Percentiles rank a stretch among this genome's conserved stretches.
Evolutionary conservation across 1,140 invertebrate genomes (phyloP).

Genomic region (Popillia japonica): DNA sequence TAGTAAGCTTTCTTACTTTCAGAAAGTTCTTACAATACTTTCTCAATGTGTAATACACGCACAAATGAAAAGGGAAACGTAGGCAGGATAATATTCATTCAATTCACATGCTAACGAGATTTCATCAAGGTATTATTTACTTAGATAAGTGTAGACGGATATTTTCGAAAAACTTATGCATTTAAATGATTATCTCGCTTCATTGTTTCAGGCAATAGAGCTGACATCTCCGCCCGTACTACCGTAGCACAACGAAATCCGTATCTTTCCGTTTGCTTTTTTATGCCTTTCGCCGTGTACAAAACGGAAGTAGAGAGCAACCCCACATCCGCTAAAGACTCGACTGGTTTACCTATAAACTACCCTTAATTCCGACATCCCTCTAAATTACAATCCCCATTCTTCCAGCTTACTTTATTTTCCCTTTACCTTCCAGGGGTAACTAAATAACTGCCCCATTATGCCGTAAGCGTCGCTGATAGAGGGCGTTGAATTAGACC

Average conservation of each 20-base stretch:
- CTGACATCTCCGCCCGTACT: background rate
- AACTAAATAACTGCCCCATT: slow-evolving; percentile 62
- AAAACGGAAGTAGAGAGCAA: slow-evolving; percentile 32
- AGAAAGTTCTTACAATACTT: no score
- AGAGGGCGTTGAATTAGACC: slow-evolving; percentile 46
- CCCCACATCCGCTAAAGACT: slow-evolving; percentile 58
- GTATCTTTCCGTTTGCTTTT: slow-evolving; percentile 21
- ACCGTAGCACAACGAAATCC: slow-evolving; percentile 6
- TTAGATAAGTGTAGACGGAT: background rate
- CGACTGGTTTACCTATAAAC: slow-evolving; percentile 62
- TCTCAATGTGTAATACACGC: no score
- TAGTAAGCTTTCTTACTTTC: no score
- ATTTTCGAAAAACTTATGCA: slow-evolving; percentile 30
- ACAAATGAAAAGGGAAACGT: no score
- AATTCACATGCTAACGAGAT: background rate
- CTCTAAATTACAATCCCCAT: slow-evolving; percentile 63
- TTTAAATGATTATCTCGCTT: slow-evolving; percentile 33
- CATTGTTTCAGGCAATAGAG: slow-evolving; percentile 23
- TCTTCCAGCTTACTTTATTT: slow-evolving; percentile 62
- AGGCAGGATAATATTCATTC: background rate
- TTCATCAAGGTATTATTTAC: slow-evolving; percentile 10
- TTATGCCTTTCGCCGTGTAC: slow-evolving; percentile 30
- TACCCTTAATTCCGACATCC: slow-evolving; percentile 63
- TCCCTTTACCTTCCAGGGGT: slow-evolving; percentile 58
- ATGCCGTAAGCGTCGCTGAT: slow-evolving; percentile 53